A percentile compares a stretch with the other conserved stretches of the same genome.
phyloP scores from a whole-genome alignment of 2,113 vertebrate genomes.

The Ciconia stormi region DNA sequence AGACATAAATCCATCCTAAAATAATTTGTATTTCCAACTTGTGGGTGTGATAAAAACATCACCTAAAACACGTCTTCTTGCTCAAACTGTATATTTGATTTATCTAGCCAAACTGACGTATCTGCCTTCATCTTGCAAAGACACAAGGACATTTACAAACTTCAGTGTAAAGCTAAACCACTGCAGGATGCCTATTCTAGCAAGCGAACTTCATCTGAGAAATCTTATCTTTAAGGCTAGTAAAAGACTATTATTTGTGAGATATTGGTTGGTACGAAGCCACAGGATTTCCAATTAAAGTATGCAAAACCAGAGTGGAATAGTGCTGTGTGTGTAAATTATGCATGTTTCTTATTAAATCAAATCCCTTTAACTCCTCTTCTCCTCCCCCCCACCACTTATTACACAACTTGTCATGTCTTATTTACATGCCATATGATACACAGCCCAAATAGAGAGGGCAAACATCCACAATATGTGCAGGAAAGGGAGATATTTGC shows the following conservation, averaged over 20 bases:
- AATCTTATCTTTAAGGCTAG: background rate
- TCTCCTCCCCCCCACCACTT: background rate
- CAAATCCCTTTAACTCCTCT: background rate
- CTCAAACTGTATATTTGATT: background rate
- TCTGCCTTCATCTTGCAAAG: background rate
- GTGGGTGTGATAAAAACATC: background rate
- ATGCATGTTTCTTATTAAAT: constrained; percentile 58
- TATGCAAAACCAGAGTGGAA: constrained; percentile 31
- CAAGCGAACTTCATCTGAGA: background rate
- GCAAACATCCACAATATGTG: constrained; percentile 12
- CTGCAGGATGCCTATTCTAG: background rate
- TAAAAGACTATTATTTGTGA: background rate
- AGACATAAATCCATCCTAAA: background rate
- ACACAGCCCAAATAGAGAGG: constrained; percentile 57
- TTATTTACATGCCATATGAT: constrained; percentile 57
- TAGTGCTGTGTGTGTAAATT: constrained; percentile 48
- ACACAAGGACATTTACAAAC: background rate
- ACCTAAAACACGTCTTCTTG: background rate
- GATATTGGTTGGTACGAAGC: background rate
- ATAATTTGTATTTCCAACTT: background rate
- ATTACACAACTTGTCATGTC: constrained; percentile 59
- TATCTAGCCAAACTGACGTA: background rate
- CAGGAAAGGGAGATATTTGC: constrained; percentile 28
- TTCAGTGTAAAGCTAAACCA: background rate
- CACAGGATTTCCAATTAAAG: constrained; percentile 43